Base-by-base conservation (phyloP, 2,888 invertebrate genomes). In the Sycophila texana region DNA sequence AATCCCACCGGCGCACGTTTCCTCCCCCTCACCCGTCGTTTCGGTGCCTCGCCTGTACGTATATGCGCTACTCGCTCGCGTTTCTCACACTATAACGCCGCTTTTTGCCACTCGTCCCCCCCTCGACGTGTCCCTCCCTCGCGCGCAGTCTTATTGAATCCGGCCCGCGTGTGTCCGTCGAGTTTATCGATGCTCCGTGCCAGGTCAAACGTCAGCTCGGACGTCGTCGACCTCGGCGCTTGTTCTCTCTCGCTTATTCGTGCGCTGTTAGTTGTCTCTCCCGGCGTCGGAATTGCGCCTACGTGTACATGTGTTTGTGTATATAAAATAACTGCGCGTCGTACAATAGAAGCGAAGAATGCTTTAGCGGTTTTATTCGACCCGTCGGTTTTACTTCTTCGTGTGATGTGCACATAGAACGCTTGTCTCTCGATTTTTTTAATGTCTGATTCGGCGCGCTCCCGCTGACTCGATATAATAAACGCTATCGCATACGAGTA, bases 131-230 rank as follows among this genome's bases (percentile, higher is more conserved):
- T 63, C 47, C 0, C 2, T 14, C 12, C 30, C 60, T 60, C 60
- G 0, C 14, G 68, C 58, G 74, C 10, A 39, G 39, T 39, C 39
- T 79, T 74, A 74, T 68, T 74, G 66, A 74, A 79, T 71, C 71
- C 51, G 39, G 39, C 55, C 67, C 30, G 70, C 30, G 70, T 65
- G 74, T 79, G 73, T 67, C 74, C 49, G 75, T 79, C 71, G 78
- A 71, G 70, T 74, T 73, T 72, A 65, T 74, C 73, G 70, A 73
- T 65, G 71, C 65, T 73, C 65, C 72, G 78, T 73, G 72, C 78
- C 68, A 60, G 55, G 73, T 79, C 76, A 70, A 76, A 79, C 67
- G 78, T 79, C 65, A 70, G 74, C 58, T 53, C 22, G 72, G 39
- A 61, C 61, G 30, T n/a, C 20, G 16, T 53, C 53, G 53, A 14